phyloP scores from a whole-genome alignment of 2,797 vertebrate species.

The Pantherophis vulpinus region DNA sequence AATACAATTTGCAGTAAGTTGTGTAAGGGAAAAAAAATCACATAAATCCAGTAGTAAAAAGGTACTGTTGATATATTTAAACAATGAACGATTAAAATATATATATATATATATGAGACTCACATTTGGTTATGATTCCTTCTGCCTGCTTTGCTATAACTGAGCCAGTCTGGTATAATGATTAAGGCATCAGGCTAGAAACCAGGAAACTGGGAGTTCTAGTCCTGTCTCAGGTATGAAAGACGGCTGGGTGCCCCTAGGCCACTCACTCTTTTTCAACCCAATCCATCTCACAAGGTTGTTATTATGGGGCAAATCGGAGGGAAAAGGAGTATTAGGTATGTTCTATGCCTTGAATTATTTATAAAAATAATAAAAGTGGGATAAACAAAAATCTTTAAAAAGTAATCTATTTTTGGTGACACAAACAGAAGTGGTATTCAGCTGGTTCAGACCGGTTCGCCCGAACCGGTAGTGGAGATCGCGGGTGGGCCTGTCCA shows the following conservation, averaged over 20 bases:
- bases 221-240: not conserved
- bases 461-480: no score
- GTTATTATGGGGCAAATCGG: no score
- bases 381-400: no score
- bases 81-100: not conserved
- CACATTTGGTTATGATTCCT: not conserved
- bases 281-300: not conserved
- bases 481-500: no score
- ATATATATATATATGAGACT: not conserved
- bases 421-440: not conserved
- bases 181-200: not conserved
- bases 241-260: not conserved
- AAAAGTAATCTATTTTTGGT: not conserved
- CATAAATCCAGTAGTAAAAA: not conserved
- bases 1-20: not conserved
- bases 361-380: no score
- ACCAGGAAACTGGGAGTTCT: not conserved
- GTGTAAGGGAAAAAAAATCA: not conserved
- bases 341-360: no score
- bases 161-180: not conserved
- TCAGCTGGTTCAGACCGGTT: no score
- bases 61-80: not conserved
- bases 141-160: not conserved
- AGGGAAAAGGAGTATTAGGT: no score
- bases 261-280: not conserved